phyloP scores from a whole-genome alignment of 1,140 invertebrate species.

The Heliconius himera region DNA sequence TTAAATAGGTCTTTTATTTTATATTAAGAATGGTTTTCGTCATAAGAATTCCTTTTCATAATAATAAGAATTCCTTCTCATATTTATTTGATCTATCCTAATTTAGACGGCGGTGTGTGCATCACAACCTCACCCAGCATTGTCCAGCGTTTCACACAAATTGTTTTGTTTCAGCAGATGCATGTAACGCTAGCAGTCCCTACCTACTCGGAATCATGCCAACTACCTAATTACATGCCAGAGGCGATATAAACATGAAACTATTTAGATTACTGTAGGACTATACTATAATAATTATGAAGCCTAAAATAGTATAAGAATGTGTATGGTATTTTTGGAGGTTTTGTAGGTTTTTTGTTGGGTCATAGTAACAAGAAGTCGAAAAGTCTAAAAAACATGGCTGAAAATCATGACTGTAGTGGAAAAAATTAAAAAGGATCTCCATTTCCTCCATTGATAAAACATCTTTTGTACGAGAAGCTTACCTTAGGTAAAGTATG shows the following conservation, averaged over 20 bases:
- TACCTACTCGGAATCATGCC: constrained; percentile 72
- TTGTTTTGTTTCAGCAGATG: constrained; percentile 72
- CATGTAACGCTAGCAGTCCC: constrained; percentile 60
- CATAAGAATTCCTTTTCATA: neutral
- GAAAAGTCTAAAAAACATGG: too few relatives aligned
- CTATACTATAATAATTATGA: neutral
- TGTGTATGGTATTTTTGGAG: neutral
- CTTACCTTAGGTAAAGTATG: too few relatives aligned
- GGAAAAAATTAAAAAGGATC: too few relatives aligned
- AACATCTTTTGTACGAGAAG: too few relatives aligned
- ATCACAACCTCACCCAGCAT: constrained; percentile 54
- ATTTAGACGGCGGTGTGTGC: constrained; percentile 35
- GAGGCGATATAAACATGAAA: constrained; percentile 21
- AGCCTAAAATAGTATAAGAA: neutral
- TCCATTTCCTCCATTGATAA: too few relatives aligned
- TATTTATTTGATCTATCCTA: constrained; percentile 36
- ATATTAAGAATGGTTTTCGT: too few relatives aligned
- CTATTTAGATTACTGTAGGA: constrained; percentile 23
- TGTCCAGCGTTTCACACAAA: constrained; percentile 69
- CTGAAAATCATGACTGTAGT: too few relatives aligned
- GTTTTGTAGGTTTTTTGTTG: too few relatives aligned
- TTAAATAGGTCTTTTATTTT: neutral
- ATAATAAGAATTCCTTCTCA: neutral
- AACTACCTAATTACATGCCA: constrained; percentile 52
- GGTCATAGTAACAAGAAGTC: too few relatives aligned